These are phyloP conservation scores for Cerceris ruficornis DNA, from an alignment of 2,888 invertebrate species.

Conservation along the genomic window DNA sequence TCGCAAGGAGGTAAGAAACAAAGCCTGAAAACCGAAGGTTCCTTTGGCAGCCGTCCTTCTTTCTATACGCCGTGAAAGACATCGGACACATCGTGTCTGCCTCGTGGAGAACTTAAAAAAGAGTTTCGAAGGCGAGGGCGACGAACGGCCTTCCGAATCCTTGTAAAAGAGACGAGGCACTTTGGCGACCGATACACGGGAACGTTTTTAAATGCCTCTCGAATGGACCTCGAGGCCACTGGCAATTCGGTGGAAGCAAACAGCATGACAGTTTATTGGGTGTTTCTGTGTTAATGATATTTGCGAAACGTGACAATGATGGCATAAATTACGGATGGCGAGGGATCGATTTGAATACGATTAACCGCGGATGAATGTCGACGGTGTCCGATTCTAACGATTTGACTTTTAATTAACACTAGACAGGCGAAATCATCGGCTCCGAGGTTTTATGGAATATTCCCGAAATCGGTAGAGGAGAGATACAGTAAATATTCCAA, in stretches of 20 bases:
- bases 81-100: not conserved
- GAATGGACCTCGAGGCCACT: constrained; percentile 10
- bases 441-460: too few species aligned
- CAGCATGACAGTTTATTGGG: not conserved
- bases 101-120: not conserved
- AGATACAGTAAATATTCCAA: too few species aligned
- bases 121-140: not conserved
- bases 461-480: too few species aligned
- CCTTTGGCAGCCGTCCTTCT: constrained; percentile 39
- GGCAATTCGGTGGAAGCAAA: not conserved
- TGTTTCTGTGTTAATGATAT: not conserved
- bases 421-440: too few species aligned
- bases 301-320: not conserved
- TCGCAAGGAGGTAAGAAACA: constrained; percentile 44
- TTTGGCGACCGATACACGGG: constrained; percentile 1
- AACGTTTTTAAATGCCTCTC: constrained; percentile 23
- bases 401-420: too few species aligned
- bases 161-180: constrained; percentile 10
- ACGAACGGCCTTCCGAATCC: constrained; percentile 22
- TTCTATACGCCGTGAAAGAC: constrained; percentile 5
- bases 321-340: not conserved
- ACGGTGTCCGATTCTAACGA: too few species aligned
- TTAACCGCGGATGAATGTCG: not conserved
- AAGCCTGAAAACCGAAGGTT: constrained; percentile 37
- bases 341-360: not conserved